Evolutionary conservation across 2,797 vertebrate species (phyloP), one percentile per base, ranked within the genome.

Genomic region (Adrianichthys oophorus): DNA sequence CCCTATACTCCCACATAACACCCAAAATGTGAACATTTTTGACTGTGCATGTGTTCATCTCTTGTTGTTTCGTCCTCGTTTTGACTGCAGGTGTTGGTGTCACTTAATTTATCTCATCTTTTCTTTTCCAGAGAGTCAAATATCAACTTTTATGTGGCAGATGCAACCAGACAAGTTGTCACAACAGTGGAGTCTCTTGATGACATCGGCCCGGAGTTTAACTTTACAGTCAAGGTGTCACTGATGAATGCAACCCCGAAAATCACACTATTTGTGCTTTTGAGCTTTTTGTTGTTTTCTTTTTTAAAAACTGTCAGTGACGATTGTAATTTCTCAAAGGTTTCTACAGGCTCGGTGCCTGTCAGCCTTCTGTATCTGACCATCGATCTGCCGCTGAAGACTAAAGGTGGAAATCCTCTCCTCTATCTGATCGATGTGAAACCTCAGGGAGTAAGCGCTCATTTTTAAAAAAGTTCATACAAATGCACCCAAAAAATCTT

Each of bases 171-270:
- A 62, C 79, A 74, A 19, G 83, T 90, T 45, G 74, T 85, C 57
- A 92, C 92, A 4, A 58, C 41, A 0, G 85, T 96, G 68, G 92
- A 89, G 53, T 87, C 60, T 63, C 85, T 92, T 42, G 89, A 94
- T 76, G 94, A 95, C 73, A 95, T 97, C 65, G 95, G 96, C 47
- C 94, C 94, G 16, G 79, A 81, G 5, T 96, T 94, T 85, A 91
- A 90, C 85, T 94, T 98, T 53, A 94, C 93, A 54, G 82, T 95
- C 41, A 96, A 95, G 94, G 95, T 98, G 60, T 62, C 82, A 10
- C 23, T 7, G 51, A 46, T 17, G 0, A 70, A 50, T 69, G 45
- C 1, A 10, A 40, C 15, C 58, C 4, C 32, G 4, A 5, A 58
- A 52, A 46, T 14, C 10, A 37, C 4, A 15, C 17, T 0, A 4